Evolutionary conservation across 1,140 invertebrate genomes (phyloP).

Genomic region (Brachionus angularis): DNA sequence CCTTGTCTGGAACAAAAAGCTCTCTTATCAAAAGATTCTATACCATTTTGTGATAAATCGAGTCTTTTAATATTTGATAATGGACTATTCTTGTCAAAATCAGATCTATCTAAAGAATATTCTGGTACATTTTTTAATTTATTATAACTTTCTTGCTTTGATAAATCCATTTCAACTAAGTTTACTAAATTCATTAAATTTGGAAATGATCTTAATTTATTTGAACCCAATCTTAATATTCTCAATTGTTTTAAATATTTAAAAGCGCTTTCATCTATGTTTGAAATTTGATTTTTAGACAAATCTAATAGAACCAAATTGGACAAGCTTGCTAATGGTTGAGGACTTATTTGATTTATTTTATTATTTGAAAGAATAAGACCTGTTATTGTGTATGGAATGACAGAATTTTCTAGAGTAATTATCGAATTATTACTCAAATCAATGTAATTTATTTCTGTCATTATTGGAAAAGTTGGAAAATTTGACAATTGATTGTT

Average conservation of each 20-base stretch:
- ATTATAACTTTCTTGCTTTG: background rate
- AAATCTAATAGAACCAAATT: slow-evolving; percentile 8
- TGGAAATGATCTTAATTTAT: slow-evolving; percentile 11
- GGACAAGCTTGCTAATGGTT: background rate
- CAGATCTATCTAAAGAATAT: slow-evolving; percentile 3
- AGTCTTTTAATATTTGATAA: background rate
- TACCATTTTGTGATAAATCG: slow-evolving; percentile 14
- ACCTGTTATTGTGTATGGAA: background rate
- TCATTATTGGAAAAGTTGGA: background rate
- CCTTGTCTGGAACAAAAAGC: background rate
- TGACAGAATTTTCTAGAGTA: background rate
- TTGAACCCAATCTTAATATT: slow-evolving; percentile 18
- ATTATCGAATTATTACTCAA: slow-evolving; percentile 1
- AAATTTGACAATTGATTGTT: background rate
- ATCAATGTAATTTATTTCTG: slow-evolving; percentile 13
- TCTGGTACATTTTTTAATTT: background rate
- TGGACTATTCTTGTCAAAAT: too few species aligned
- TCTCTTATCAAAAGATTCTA: slow-evolving; percentile 20
- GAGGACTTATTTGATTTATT: background rate
- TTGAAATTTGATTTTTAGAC: background rate
- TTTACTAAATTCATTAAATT: slow-evolving; percentile 2
- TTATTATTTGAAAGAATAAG: background rate
- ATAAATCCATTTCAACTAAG: slow-evolving; percentile 17
- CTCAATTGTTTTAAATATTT: slow-evolving; percentile 9
- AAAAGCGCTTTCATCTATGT: slow-evolving; percentile 14